Evolutionary conservation across 2,888 invertebrate species (phyloP).

Genomic region (Zygogramma bicolorata): DNA sequence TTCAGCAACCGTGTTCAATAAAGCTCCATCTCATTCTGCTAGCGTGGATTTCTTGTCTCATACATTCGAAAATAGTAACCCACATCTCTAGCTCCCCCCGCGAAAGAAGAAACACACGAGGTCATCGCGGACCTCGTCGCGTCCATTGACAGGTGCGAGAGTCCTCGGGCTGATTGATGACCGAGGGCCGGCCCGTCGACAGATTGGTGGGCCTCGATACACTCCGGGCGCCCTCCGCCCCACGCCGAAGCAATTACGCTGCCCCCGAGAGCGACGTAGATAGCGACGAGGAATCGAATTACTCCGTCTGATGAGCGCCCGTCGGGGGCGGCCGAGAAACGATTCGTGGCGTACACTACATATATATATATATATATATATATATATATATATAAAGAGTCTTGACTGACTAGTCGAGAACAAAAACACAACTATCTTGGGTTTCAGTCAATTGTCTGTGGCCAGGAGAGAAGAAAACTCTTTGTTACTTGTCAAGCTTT

Average conservation of each 20-base stretch:
- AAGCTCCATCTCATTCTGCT: no score
- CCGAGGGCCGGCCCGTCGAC: slow-evolving; percentile 55
- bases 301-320: slow-evolving; percentile 25
- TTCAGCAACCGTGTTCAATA: no score
- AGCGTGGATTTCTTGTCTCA: no score
- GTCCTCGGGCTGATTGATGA: slow-evolving; percentile 59
- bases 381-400: no score
- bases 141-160: slow-evolving; percentile 59
- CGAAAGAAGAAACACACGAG: not conserved
- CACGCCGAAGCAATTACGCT: slow-evolving; percentile 41
- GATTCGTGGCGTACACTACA: no score
- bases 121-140: slow-evolving; percentile 23
- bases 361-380: no score
- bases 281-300: slow-evolving; percentile 39
- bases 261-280: slow-evolving; percentile 32
- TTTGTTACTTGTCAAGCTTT: no score
- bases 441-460: no score
- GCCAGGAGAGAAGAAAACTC: no score
- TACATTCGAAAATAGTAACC: no score
- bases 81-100: not conserved
- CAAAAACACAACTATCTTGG: no score
- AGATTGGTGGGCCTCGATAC: slow-evolving; percentile 54
- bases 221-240: slow-evolving; percentile 42
- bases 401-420: no score
- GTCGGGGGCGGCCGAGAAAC: not conserved